phyloP scores from a whole-genome alignment of 2,113 vertebrate species.

The Cyanoramphus novaezelandiae region DNA sequence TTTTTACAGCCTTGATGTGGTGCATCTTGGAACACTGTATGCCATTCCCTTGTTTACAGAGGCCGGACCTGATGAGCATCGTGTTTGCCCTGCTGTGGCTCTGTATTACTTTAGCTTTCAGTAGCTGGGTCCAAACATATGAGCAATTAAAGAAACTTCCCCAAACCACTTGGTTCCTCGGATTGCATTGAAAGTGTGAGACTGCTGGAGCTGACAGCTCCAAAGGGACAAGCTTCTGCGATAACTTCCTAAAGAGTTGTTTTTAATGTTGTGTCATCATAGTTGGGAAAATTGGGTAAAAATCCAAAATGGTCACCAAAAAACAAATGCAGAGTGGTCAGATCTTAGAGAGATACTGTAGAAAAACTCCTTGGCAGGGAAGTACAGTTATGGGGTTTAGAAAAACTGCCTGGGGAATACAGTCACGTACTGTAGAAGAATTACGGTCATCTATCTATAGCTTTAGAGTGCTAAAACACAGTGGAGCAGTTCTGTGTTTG shows the following conservation, averaged over 20 bases:
- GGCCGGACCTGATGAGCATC: neutral
- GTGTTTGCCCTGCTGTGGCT: neutral
- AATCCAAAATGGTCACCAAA: neutral
- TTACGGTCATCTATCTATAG: fast-evolving
- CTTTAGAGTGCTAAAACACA: fast-evolving
- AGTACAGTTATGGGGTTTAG: neutral
- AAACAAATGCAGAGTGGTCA: neutral
- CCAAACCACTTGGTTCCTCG: neutral
- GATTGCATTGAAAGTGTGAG: fast-evolving
- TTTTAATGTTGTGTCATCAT: neutral
- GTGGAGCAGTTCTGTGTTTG: neutral
- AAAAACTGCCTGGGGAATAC: neutral
- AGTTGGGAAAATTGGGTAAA: neutral
- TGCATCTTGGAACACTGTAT: neutral
- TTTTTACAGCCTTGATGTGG: neutral
- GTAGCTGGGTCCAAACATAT: neutral
- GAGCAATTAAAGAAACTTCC: neutral
- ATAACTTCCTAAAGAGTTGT: neutral
- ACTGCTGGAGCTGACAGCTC: neutral
- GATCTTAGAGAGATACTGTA: neutral
- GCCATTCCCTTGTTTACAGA: fast-evolving
- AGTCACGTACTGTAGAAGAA: neutral
- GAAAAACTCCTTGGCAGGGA: neutral
- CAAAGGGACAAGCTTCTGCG: neutral
- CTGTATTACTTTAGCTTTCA: fast-evolving